Percentiles rank a stretch among this genome's conserved stretches.
These are phyloP conservation scores for Pseudomyrmex flavicornis DNA, from an alignment of 1,140 invertebrate genomes.

Conservation along the genomic window DNA sequence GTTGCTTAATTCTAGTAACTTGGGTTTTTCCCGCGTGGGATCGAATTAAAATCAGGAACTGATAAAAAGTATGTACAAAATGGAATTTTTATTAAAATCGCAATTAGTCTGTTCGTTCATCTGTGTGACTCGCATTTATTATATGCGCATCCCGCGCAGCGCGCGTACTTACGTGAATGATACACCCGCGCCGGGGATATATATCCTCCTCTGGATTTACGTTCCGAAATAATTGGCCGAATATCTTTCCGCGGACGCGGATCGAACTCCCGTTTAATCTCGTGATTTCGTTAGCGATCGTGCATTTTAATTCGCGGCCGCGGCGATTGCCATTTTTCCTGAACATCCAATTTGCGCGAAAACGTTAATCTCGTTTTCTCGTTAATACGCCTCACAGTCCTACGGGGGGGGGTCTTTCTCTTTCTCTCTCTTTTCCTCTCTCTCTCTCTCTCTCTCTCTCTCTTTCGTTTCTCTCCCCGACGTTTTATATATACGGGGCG, in stretches of 20 bases:
- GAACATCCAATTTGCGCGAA: conserved; percentile 53
- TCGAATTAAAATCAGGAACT: too few species aligned
- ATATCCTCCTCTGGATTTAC: conserved; percentile 13
- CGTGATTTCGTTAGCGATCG: conserved; percentile 55
- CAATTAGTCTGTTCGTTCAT: conserved; percentile 5
- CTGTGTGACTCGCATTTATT: background rate
- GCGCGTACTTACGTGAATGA: background rate
- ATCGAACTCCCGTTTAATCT: conserved; percentile 58
- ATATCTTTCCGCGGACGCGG: conserved; percentile 38
- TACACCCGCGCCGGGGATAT: background rate
- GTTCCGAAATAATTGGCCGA: conserved; percentile 49
- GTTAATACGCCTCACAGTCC: conserved; percentile 51
- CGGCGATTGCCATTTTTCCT: conserved; percentile 52
- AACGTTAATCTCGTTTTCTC: conserved; percentile 63
- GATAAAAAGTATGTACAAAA: background rate
- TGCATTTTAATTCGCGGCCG: conserved; percentile 55
- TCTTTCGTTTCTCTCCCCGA: background rate
- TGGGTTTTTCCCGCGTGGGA: too few species aligned
- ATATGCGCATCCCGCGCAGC: background rate
- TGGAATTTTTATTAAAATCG: background rate
- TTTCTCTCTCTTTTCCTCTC: too few species aligned
- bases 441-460: too few species aligned
- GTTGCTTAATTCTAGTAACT: too few species aligned
- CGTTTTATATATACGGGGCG: conserved; percentile 1
- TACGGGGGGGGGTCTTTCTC: too few species aligned